These are phyloP conservation scores for Paraescarpia echinospica DNA, from an alignment of 1,140 invertebrate genomes.

Conservation along the genomic window DNA sequence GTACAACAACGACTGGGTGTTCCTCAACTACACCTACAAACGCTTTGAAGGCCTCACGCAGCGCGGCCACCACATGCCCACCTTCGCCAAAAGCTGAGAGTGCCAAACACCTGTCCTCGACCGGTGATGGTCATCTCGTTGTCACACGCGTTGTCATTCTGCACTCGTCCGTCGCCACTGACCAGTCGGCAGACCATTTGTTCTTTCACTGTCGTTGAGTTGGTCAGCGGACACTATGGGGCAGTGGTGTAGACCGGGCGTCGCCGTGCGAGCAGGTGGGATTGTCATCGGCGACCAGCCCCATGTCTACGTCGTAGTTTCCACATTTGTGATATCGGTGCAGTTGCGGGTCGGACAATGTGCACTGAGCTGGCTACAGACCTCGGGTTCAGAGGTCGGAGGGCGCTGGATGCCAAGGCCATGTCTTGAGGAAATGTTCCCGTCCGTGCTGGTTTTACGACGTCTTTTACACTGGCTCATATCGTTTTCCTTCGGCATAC, in stretches of 20 bases:
- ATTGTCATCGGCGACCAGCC: background rate
- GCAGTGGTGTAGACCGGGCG: background rate
- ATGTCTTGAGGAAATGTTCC: background rate
- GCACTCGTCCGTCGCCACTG: background rate
- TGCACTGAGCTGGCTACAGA: background rate
- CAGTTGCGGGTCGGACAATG: background rate
- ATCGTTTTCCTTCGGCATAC: background rate
- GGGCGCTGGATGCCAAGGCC: background rate
- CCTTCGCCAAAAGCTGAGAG: slow-evolving; percentile 15
- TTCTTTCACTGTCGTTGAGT: background rate
- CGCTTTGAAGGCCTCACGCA: slow-evolving; percentile 92
- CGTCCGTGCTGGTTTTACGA: background rate
- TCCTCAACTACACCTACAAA: slow-evolving; percentile 99
- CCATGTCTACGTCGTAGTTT: background rate
- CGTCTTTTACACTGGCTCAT: slow-evolving; percentile 2
- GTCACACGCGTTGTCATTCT: background rate
- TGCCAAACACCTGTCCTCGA: background rate
- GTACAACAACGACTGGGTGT: slow-evolving; percentile 90
- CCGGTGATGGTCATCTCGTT: background rate
- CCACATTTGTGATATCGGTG: background rate
- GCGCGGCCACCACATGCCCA: slow-evolving; percentile 33
- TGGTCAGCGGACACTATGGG: background rate
- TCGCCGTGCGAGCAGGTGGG: background rate
- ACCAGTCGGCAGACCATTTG: background rate
- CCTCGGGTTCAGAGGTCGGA: no score